A percentile compares a stretch with the other conserved stretches of the same genome.
These are phyloP conservation scores for Mythimna ferrago DNA, from an alignment of 2,888 invertebrate genomes.

Conservation along the genomic window DNA sequence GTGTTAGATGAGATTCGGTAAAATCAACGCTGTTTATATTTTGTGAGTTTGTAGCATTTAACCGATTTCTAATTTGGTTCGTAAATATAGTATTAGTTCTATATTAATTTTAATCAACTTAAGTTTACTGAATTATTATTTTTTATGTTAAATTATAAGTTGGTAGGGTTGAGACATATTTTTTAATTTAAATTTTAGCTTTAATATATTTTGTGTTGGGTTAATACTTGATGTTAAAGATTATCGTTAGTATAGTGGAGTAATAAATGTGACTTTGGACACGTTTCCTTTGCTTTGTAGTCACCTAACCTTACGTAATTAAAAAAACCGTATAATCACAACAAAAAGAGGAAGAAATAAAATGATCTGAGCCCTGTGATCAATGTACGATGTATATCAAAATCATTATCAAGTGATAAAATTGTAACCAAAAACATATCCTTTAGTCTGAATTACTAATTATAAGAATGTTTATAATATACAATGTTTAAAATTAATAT, in stretches of 20 bases:
- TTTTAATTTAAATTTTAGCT: conserved; percentile 36
- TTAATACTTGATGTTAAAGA: conserved; percentile 65
- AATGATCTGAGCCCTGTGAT: conserved; percentile 59
- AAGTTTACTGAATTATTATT: conserved; percentile 31
- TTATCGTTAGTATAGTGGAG: conserved; percentile 77
- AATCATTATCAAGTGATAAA: conserved; percentile 80
- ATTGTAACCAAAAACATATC: conserved; percentile 88
- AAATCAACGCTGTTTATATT: conserved; percentile 73
- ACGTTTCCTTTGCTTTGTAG: conserved; percentile 60
- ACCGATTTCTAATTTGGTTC: conserved; percentile 38
- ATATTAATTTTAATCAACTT: conserved; percentile 37
- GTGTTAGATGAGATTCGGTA: conserved; percentile 82
- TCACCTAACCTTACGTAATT: conserved; percentile 3
- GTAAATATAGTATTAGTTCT: conserved; percentile 24
- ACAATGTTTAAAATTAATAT: conserved; percentile 55
- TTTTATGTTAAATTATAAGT: conserved; percentile 46
- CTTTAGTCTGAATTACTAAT: conserved; percentile 83
- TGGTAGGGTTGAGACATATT: conserved; percentile 58
- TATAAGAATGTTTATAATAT: conserved; percentile 71
- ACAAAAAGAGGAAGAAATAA: conserved; percentile 29
- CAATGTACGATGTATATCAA: conserved; percentile 44
- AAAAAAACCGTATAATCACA: conserved; percentile 8
- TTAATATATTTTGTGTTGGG: conserved; percentile 69
- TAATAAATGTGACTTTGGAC: conserved; percentile 90
- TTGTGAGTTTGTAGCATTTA: conserved; percentile 57